A percentile compares a stretch with the other conserved stretches of the same genome.
Evolutionary conservation across 1,140 invertebrate species (phyloP).

Genomic region (Camponotus floridanus): DNA sequence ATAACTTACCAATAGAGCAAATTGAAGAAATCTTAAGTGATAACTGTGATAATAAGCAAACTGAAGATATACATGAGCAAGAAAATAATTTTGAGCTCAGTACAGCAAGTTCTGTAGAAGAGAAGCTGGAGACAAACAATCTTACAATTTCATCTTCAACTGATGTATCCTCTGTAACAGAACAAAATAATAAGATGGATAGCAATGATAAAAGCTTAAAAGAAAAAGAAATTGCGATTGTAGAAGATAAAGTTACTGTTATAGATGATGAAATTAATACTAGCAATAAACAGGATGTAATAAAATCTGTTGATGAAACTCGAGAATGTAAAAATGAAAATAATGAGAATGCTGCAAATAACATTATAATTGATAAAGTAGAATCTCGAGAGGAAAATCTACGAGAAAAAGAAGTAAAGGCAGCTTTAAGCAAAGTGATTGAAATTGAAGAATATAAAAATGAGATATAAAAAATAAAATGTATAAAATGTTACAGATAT

Average conservation of each 20-base stretch:
- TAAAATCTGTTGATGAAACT: constrained; percentile 34
- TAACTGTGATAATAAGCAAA: constrained; percentile 62
- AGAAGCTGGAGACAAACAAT: constrained; percentile 35
- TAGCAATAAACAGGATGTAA: constrained; percentile 24
- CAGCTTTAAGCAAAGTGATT: neutral
- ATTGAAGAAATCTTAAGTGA: constrained; percentile 34
- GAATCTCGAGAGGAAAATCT: constrained; percentile 29
- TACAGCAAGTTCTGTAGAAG: neutral
- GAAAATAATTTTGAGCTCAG: constrained; percentile 35
- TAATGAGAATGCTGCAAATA: constrained; percentile 15
- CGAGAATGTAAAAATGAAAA: constrained; percentile 28
- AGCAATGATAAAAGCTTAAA: neutral
- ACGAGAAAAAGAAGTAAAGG: neutral
- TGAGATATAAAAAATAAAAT: constrained; percentile 16
- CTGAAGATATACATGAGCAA: constrained; percentile 37
- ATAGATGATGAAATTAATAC: constrained; percentile 3
- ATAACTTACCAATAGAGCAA: constrained; percentile 25
- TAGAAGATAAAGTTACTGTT: neutral
- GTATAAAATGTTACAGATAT: constrained; percentile 46
- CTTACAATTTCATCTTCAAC: constrained; percentile 6
- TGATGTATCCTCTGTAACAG: constrained; percentile 52
- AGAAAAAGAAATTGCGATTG: neutral
- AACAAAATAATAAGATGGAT: constrained; percentile 51
- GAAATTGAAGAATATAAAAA: neutral
- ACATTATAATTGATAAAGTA: constrained; percentile 54